Evolutionary conservation across 2,888 invertebrate species (phyloP).

Genomic region (Papilio gigon): DNA sequence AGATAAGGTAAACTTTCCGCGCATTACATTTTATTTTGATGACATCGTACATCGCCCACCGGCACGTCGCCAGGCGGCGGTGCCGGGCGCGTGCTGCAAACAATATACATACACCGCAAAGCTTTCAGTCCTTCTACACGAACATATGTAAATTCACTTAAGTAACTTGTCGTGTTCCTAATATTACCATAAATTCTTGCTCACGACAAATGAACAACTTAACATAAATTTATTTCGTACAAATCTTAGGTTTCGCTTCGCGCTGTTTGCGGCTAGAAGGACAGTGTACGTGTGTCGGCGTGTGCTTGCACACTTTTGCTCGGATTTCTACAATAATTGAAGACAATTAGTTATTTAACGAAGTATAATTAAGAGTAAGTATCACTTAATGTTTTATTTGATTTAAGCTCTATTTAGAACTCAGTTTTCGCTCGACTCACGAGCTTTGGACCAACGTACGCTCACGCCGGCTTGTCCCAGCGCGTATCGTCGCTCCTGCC

Average conservation of each 20-base stretch:
- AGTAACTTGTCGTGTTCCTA: conserved; percentile 17
- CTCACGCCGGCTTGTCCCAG: no score
- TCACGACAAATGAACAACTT: neutral
- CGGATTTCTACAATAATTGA: neutral
- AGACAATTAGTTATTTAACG: no score
- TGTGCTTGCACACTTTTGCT: neutral
- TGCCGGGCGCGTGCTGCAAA: no score
- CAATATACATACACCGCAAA: neutral
- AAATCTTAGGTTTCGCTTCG: neutral
- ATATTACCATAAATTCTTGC: conserved; percentile 10
- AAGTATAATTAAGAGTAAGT: no score
- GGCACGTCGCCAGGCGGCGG: no score
- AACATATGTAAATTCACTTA: conserved; percentile 15
- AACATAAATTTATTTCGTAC: neutral
- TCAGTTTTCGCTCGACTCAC: no score
- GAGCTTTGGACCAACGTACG: no score
- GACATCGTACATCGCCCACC: no score
- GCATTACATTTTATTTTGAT: neutral
- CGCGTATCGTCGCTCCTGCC: neutral
- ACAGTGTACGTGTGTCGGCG: neutral
- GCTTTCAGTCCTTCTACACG: conserved; percentile 1
- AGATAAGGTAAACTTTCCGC: neutral
- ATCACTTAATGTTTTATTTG: no score
- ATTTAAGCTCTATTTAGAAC: no score
- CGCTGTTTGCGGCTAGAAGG: neutral